phyloP scores from a whole-genome alignment of 2,888 invertebrate species.

The Beris chalybata region DNA sequence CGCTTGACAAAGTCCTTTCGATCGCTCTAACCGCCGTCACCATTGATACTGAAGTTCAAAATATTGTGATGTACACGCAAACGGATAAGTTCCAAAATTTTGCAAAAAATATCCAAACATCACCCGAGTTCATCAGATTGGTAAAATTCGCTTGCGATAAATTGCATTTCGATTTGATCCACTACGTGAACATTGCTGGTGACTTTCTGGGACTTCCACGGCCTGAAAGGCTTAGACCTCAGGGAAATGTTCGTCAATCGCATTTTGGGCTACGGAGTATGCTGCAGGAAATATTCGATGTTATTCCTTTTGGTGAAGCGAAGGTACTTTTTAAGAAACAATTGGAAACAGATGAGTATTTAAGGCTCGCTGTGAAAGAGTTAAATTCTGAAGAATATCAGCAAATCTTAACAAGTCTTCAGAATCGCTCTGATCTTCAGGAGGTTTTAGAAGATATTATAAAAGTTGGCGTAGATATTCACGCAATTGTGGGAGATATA shows the following conservation, averaged over 20 bases:
- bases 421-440: slow-evolving; percentile 10
- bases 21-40: slow-evolving; percentile 33
- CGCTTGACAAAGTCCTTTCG: slow-evolving; percentile 32
- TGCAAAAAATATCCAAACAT: slow-evolving; percentile 1
- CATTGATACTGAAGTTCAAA: slow-evolving; percentile 35
- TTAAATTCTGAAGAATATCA: slow-evolving; percentile 33
- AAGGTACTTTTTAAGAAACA: slow-evolving; percentile 30
- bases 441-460: slow-evolving; percentile 20
- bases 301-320: slow-evolving; percentile 28
- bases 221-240: neutral
- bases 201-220: slow-evolving; percentile 32
- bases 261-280: slow-evolving; percentile 1
- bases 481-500: slow-evolving; percentile 14
- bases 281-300: slow-evolving; percentile 32
- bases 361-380: slow-evolving; percentile 30
- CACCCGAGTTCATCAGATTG: slow-evolving; percentile 1
- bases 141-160: slow-evolving; percentile 30
- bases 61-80: slow-evolving; percentile 33
- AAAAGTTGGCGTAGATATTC: slow-evolving; percentile 31
- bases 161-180: slow-evolving; percentile 32
- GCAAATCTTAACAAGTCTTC: slow-evolving; percentile 30
- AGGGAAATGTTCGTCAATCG: neutral
- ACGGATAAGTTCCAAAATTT: slow-evolving; percentile 23
- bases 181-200: slow-evolving; percentile 32
- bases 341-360: slow-evolving; percentile 31